Conservation (phyloP, 1,140 invertebrate genomes). For the Hycleus phaleratus region DNA sequence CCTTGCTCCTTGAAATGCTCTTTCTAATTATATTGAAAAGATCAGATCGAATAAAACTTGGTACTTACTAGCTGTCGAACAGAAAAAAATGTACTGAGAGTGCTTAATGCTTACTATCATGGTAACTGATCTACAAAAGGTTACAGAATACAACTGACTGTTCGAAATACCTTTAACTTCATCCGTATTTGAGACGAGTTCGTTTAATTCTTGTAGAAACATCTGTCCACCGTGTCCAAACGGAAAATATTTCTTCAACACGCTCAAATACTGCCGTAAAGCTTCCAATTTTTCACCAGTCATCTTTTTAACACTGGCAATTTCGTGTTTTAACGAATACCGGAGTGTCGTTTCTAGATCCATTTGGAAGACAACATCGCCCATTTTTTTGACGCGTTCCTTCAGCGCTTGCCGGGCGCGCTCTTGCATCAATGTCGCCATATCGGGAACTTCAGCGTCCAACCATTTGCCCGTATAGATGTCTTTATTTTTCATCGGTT, state of each 20-base stretch:
- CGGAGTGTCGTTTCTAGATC: conserved; percentile 79
- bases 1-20: no score
- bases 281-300: conserved; percentile 60
- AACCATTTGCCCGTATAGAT: conserved; percentile 35
- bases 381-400: conserved; percentile 37
- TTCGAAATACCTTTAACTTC: conserved; percentile 46
- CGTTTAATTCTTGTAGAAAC: conserved; percentile 51
- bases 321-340: conserved; percentile 74
- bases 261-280: conserved; percentile 61
- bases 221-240: conserved; percentile 53
- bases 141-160: no score
- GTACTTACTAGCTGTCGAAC: no score
- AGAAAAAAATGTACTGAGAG: no score
- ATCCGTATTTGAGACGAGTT: conserved; percentile 39
- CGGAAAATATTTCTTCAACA: conserved; percentile 69
- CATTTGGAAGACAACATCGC: conserved; percentile 63
- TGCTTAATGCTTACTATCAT: no score
- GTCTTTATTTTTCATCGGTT: conserved; percentile 17
- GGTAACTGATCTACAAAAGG: no score
- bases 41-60: no score
- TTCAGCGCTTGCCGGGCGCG: conserved; percentile 25
- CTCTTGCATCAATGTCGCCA: conserved; percentile 30
- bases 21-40: no score
- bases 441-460: conserved; percentile 30
- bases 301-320: conserved; percentile 60